Base-by-base conservation (phyloP, 1,140 invertebrate species). In the Drosophila mayri region DNA sequence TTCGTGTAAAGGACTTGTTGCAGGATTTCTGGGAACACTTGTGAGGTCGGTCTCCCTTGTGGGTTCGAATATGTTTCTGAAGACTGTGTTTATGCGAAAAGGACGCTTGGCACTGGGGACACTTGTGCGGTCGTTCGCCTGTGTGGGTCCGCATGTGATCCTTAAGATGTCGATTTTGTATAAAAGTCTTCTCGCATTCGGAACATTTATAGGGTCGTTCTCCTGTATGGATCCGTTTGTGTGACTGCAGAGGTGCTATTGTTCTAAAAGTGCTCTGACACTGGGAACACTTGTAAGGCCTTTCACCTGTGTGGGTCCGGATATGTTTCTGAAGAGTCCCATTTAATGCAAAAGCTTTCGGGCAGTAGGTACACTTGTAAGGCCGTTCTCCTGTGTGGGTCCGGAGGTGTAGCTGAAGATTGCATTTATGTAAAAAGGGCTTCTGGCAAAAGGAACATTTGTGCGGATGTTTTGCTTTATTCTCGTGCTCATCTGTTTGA, bases 361-460 rank as follows among this genome's bases (percentile, higher is more conserved):
- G 18, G 18, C 49, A 52, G 8, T 52, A 20, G 3, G 50, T 14
- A 37, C 50, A 52, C 50, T 35, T 14, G 50, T 4, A 16, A 22
- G 50, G 50, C 8, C 50, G n/a, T 37, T 52, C 50, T 37, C 50
- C 50, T 22, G 50, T 52, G 4, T 52, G 50, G 12, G 18, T 52
- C 0, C 50, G 50, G 1, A 52, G 22, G 12, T 52, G 50, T 3
- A 22, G 18, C 18, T 16, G 12, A 14, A 52, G 30, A 37, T 10
- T 37, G 12, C 30, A 2, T 20, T 52, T 52, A 16, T 22, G 1
- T 22, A 14, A 20, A 10, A 52, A 52, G 1, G 30, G 0, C 14
- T 35, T 35, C 16, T 35, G 30, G 18, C 50, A 52, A 14, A 35
- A 16, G 12, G 50, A 35, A 22, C 50, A 52, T 8, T 9, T 52